A percentile compares a stretch with the other conserved stretches of the same genome.
phyloP scores from a whole-genome alignment of 2,888 invertebrate genomes.

The Gibbula magus region DNA sequence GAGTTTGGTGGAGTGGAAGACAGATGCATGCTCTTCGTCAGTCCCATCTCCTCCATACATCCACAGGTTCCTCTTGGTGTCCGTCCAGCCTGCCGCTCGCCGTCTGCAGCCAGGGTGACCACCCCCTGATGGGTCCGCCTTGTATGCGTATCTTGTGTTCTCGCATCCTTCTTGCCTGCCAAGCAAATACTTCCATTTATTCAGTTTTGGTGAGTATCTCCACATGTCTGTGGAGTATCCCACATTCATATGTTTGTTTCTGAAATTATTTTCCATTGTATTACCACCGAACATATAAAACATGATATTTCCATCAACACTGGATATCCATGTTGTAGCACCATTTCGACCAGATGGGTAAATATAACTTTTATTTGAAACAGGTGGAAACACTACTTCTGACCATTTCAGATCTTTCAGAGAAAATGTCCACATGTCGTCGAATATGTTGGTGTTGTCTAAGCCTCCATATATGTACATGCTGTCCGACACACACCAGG shows the following conservation, averaged over 20 bases:
- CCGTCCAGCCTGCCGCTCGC: conserved; percentile 53
- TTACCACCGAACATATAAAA: conserved; percentile 67
- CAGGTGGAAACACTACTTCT: conserved; percentile 25
- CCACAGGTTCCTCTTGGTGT: conserved; percentile 55
- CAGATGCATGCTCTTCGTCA: conserved; percentile 39
- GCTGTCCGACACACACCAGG: conserved; percentile 57
- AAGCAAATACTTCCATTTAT: conserved; percentile 48
- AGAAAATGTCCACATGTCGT: conserved; percentile 62
- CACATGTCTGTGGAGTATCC: conserved; percentile 61
- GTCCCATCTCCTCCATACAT: conserved; percentile 66
- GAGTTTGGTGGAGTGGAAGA: conserved; percentile 46
- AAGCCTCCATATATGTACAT: conserved; percentile 62
- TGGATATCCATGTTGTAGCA: conserved; percentile 49
- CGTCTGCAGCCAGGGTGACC: conserved; percentile 56
- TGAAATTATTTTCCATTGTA: conserved; percentile 38
- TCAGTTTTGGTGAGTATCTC: conserved; percentile 46
- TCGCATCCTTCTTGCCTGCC: conserved; percentile 41
- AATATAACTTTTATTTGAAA: background rate
- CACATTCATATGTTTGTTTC: conserved; percentile 45
- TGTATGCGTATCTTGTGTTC: conserved; percentile 41
- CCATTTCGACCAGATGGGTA: conserved; percentile 57
- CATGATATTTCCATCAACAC: conserved; percentile 20
- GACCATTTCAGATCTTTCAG: conserved; percentile 52
- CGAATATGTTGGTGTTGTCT: conserved; percentile 43
- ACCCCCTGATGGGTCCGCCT: conserved; percentile 17